Base-by-base conservation (phyloP, 2,797 vertebrate species). In the Bradypodion pumilum region DNA sequence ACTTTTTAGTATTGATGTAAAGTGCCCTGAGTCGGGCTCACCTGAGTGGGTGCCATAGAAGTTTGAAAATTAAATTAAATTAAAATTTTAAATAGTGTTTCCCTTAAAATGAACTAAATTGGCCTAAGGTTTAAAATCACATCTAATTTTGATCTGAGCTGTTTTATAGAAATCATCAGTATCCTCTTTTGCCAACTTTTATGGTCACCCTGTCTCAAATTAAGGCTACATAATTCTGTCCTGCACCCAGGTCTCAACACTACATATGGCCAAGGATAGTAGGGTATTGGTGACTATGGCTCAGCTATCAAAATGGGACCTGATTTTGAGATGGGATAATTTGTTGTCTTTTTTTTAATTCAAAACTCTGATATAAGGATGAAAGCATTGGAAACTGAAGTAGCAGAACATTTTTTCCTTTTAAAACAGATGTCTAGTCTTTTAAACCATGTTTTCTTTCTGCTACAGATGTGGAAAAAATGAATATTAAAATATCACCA, bases 391-490 rank as follows among this genome's bases (percentile, higher is more conserved):
- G 23, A 4, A 73, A 68, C 8, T 59, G 49, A 44, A 66, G 15
- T 16, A 62, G 44, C 56, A 23, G 21, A 75, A 62, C 66, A 23
- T 56, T 59, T 19, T 49, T 21, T 19, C 32, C 59, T 77, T 44
- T 70, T 5, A 44, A 70, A 70, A 62, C 70, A 29, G 4, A 1
- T 60, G 72, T 77, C 5, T 0, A n/a, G 12, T 16, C 21, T 78
- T 73, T 0, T 0, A 1, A 19, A 0, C 12, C 37, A 42, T 29
- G 1, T 2, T 23, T 40, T 65, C 15, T 63, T 78, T n/a, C 74
- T 69, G 52, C 21, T 86, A 83, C 2, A 1, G 13, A 75, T 91
- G 72, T 89, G 25, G 29, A 59, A 86, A 80, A 76, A 81, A 82
- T 85, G 56, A n/a, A 59, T 79, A 8, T 63, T 2, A 16, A 70